A percentile compares a stretch with the other conserved stretches of the same genome.
phyloP scores from a whole-genome alignment of 2,797 vertebrate species.

The Sciurus carolinensis region DNA sequence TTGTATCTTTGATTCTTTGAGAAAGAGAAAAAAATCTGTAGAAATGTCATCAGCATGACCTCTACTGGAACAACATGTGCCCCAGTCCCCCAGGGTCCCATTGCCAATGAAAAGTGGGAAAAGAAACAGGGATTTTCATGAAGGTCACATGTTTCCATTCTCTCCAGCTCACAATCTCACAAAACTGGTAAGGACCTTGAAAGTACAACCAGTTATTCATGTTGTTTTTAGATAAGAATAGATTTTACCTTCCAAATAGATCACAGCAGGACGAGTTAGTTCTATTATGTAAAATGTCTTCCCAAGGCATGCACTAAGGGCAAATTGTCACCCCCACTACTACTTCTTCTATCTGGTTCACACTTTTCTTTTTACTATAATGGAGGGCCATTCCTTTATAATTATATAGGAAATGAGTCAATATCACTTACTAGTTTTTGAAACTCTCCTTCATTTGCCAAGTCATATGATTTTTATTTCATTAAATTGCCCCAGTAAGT shows the following conservation, averaged over 20 bases:
- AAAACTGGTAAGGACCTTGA: slow-evolving; percentile 33
- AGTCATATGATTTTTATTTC: not conserved
- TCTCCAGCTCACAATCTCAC: slow-evolving; percentile 28
- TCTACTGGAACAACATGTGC: slow-evolving; percentile 46
- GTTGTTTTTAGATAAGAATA: slow-evolving; percentile 26
- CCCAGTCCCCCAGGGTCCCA: not conserved
- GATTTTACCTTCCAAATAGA: not conserved
- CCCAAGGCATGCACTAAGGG: not conserved
- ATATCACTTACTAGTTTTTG: not conserved
- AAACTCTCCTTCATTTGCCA: not conserved
- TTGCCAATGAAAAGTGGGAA: slow-evolving; percentile 46
- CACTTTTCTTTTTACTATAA: not conserved
- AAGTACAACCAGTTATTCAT: slow-evolving; percentile 31
- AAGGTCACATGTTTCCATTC: slow-evolving; percentile 55
- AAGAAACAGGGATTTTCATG: slow-evolving; percentile 65
- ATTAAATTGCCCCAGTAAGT: not conserved
- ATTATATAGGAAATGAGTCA: slow-evolving; percentile 10
- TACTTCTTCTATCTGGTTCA: not conserved
- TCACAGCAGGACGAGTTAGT: not conserved
- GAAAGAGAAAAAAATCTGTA: slow-evolving; percentile 66
- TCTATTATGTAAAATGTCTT: not conserved
- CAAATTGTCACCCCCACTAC: not conserved
- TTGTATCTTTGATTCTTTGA: slow-evolving; percentile 74
- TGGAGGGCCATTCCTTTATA: not conserved
- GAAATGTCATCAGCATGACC: slow-evolving; percentile 68